Evolutionary conservation across 2,113 vertebrate species (phyloP), one percentile per base, ranked within the genome.

Genomic region (Prietella phreatophila): DNA sequence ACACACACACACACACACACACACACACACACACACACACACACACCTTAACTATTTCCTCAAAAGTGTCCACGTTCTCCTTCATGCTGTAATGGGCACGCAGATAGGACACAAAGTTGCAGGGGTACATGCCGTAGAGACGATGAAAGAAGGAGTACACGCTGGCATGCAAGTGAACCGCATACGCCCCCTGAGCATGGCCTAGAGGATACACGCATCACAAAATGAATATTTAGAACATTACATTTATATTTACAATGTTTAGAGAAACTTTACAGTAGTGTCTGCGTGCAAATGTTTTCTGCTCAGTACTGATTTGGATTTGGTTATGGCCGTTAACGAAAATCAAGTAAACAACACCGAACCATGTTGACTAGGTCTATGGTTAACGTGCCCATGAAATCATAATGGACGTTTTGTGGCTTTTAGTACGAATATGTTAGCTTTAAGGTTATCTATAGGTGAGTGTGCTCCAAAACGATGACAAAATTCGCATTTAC

Each of bases 71-170:
- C 93, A 97, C 91, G 93, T 99, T 99, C 95, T 99, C 98, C 95
- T 99, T 99, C 98, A 99, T 98, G 93, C 97, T 97, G 93, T 99
- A 99, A 95, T 99, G 97, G 76, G 97, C 97, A 30, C 98, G 96
- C 87, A 99, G 96, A 94, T 99, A 99, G 88, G 98, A 99, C 88
- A 99, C 95, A 85, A 99, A 99, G 96, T 97, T 99, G 92, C 98
- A 98, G 61, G 98, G 98, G 92, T 98, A 99, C 98, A 99, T 99
- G 91, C 98, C 98, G 2, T 99, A 99, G 25, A 99, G 97, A 60
- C 98, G 97, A 91, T 99, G 98, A 92, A 99, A 99, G 89, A 99
- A 97, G 0, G 97, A 97, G 89, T 99, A 99, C 9, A 98, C 96
- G 9, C 96, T 96, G 93, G 97, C 97, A 1, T 99, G 97, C 73